Evolutionary conservation across 2,113 vertebrate genomes (phyloP), one percentile per base, ranked within the genome.

Genomic region (Brachyhypopomus occidentalis): DNA sequence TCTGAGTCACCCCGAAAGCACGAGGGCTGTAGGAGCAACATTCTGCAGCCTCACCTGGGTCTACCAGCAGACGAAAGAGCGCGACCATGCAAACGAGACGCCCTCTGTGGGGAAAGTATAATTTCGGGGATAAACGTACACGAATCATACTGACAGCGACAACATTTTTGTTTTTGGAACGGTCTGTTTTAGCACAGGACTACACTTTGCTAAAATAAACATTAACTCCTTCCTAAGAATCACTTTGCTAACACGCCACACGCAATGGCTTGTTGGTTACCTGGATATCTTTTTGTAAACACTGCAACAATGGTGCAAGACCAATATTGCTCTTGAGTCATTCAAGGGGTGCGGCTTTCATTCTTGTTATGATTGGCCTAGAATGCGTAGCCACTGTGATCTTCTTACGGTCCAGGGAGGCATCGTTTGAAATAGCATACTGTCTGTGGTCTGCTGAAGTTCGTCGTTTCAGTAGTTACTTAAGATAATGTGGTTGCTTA

Each of bases 1-100:
- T 77, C 63, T 86, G 86, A 87, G 70, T 84, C 82, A 88, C 55
- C 20, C 52, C 52, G 74, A 80, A 84, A 86, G 81, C 81, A 80
- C 58, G 75, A 76, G 25, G 23, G 64, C 52, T 81, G 76, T 71
- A 71, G 38, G 22, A 66, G 78, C 70, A 66, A 78, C 70, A 79
- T 81, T 71, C 76, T 74, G 71, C 45, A 60, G 48, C 77, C 72
- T 62, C 19, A 27, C 30, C 30, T 56, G 30, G 19, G 59, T 12
- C 38, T 70, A 56, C 22, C 23, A 52, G 75, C 14, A 52, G 45
- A 23, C 71, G 59, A 11, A 30, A 38, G 59, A 25, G 14, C 17
- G 5, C 2, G 1, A 52, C 8, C 45, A 14, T 52, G 12, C 45
- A 52, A 52, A 52, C 45, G 12, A 52, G 2, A 52, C 45, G 12